Percentiles rank a stretch among this genome's conserved stretches.
These are phyloP conservation scores for Rhinoraja longicauda DNA, from an alignment of 2,797 vertebrate species.

Conservation along the genomic window DNA sequence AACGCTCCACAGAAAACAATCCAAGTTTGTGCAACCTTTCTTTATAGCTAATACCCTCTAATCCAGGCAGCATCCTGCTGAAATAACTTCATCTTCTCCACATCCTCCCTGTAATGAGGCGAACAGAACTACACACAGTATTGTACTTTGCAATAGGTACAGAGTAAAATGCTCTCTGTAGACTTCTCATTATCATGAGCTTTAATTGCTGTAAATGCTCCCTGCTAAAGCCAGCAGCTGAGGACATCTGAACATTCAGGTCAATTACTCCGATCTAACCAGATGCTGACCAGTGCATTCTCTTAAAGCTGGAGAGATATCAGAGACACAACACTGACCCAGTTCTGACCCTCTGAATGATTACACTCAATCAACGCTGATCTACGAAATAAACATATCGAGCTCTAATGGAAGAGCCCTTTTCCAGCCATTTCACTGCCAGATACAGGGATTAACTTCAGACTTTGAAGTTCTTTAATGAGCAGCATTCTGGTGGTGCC, in stretches of 20 bases:
- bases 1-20: too few relatives aligned
- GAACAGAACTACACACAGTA: too few relatives aligned
- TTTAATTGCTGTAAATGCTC: not conserved
- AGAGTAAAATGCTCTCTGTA: not conserved
- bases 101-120: too few relatives aligned
- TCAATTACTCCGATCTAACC: not conserved
- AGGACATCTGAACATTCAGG: not conserved
- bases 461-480: conserved; percentile 24
- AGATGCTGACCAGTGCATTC: not conserved
- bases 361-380: not conserved
- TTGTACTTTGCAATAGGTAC: not conserved
- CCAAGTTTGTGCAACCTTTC: too few relatives aligned
- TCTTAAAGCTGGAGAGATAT: not conserved
- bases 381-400: not conserved
- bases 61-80: too few relatives aligned
- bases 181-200: not conserved
- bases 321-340: not conserved
- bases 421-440: not conserved
- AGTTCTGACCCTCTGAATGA: not conserved
- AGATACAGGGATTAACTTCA: not conserved
- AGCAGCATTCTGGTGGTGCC: not conserved
- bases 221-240: not conserved
- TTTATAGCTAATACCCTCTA: too few relatives aligned
- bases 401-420: not conserved
- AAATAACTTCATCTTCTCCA: too few relatives aligned